phyloP scores from a whole-genome alignment of 2,113 vertebrate genomes.

The Aphyosemion australe region DNA sequence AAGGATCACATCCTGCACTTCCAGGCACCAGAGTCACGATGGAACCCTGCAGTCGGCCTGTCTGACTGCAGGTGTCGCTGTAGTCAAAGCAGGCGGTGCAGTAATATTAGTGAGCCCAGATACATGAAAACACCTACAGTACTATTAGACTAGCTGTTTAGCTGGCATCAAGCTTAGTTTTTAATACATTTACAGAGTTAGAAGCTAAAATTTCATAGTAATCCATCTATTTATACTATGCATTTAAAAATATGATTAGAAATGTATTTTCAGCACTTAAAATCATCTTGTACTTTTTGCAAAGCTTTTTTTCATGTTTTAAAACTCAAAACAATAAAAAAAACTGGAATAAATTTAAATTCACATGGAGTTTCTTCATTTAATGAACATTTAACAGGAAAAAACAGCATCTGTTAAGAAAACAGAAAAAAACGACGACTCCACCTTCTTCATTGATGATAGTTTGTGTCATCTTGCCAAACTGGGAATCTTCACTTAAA shows the following conservation, averaged over 20 bases:
- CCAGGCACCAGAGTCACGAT: too few species aligned
- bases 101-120: too few species aligned
- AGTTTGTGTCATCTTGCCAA: slow-evolving; percentile 48
- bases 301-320: neutral
- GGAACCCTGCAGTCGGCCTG: neutral
- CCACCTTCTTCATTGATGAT: slow-evolving; percentile 28
- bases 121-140: too few species aligned
- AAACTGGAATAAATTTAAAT: too few species aligned
- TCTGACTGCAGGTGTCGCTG: slow-evolving; percentile 7
- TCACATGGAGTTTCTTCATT: too few species aligned
- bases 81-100: neutral
- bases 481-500: slow-evolving; percentile 64
- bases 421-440: slow-evolving; percentile 25
- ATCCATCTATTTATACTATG: neutral
- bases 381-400: too few species aligned
- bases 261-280: neutral
- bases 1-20: neutral
- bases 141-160: too few species aligned
- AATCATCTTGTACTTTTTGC: neutral
- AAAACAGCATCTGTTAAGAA: neutral
- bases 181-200: too few species aligned
- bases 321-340: neutral
- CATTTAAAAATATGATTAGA: neutral
- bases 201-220: neutral
- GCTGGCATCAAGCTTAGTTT: too few species aligned